Evolutionary conservation across 2,113 vertebrate species (phyloP).

Genomic region (Poeciliopsis prolifica): DNA sequence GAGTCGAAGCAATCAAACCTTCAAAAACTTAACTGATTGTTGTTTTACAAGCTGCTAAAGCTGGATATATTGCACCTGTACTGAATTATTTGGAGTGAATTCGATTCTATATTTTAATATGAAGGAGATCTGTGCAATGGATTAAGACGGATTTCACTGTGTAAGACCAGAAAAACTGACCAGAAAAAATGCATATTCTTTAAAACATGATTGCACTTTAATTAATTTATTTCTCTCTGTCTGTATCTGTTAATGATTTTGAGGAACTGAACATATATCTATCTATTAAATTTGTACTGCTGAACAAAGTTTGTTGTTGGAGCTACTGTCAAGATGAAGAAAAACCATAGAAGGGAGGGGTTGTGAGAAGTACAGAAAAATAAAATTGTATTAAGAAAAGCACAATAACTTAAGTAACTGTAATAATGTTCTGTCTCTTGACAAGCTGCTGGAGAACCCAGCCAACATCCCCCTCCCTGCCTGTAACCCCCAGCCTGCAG

Average conservation of each 20-base stretch:
- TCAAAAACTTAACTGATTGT: too few species aligned
- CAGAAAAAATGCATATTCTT: too few species aligned
- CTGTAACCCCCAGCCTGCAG: constrained; percentile 39
- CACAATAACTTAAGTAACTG: constrained; percentile 79
- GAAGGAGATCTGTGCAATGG: too few species aligned
- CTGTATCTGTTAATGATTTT: background rate
- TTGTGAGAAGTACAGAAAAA: background rate
- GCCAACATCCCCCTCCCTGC: constrained; percentile 14
- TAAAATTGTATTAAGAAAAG: constrained; percentile 29
- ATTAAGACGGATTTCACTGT: too few species aligned
- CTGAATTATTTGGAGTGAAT: too few species aligned
- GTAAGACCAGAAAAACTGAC: too few species aligned
- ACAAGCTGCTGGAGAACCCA: constrained; percentile 61
- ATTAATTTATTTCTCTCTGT: background rate
- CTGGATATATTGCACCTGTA: too few species aligned
- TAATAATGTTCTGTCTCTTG: constrained; percentile 75
- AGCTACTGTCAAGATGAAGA: background rate
- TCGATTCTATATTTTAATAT: too few species aligned
- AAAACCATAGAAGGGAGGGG: background rate
- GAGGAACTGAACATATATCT: background rate
- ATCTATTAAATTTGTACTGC: background rate
- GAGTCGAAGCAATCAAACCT: too few species aligned
- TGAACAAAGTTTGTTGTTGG: constrained; percentile 4
- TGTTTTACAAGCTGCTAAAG: too few species aligned
- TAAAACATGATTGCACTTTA: too few species aligned